phyloP scores from a whole-genome alignment of 53 echinoderm and acorn worm species.

The Crossaster papposus region DNA sequence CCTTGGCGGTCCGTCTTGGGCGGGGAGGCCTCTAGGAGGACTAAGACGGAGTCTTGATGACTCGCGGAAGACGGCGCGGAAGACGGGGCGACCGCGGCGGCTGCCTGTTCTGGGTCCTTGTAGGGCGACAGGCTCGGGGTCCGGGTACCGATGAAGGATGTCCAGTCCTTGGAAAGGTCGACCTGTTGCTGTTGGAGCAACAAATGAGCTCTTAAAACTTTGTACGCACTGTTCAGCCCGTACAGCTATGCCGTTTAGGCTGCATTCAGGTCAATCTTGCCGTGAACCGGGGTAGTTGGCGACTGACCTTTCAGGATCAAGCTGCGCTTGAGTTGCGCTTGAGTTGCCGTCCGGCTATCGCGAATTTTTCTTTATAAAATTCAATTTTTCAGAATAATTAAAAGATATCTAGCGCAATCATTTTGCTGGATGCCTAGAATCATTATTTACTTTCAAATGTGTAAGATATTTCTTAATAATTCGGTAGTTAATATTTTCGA shows the following conservation, averaged over 20 bases:
- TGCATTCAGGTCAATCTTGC: background rate
- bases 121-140: slow-evolving; percentile 34
- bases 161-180: slow-evolving; percentile 90
- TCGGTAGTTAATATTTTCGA: too few relatives aligned
- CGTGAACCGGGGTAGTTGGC: too few relatives aligned
- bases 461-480: too few relatives aligned
- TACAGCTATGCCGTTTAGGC: background rate
- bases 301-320: too few relatives aligned
- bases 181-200: slow-evolving; percentile 76
- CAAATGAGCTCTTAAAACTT: background rate
- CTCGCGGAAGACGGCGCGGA: slow-evolving; percentile 55
- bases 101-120: slow-evolving; percentile 32
- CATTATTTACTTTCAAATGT: too few relatives aligned
- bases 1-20: slow-evolving; percentile 83
- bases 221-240: background rate
- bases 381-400: too few relatives aligned
- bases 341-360: too few relatives aligned
- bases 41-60: slow-evolving; percentile 55
- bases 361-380: too few relatives aligned
- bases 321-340: too few relatives aligned
- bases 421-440: too few relatives aligned
- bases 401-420: too few relatives aligned
- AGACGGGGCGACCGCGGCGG: too few relatives aligned
- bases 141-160: slow-evolving; percentile 86
- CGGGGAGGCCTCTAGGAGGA: slow-evolving; percentile 91